Base-by-base conservation (phyloP, 2,797 vertebrate genomes). In the Xyrichtys novacula region DNA sequence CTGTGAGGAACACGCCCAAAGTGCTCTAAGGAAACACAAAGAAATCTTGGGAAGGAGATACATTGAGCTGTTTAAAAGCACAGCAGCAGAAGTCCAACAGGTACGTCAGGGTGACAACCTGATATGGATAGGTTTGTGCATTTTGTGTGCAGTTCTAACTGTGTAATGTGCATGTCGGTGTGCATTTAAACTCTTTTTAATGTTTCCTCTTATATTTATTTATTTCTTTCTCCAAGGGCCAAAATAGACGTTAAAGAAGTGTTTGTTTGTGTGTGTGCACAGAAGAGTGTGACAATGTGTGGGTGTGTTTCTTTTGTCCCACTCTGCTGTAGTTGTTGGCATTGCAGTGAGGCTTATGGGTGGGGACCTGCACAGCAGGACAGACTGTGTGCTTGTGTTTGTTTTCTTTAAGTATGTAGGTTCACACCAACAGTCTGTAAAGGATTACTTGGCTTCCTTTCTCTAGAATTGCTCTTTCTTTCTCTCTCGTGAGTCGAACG, bases 1-100 rank as follows among this genome's bases (percentile, higher is more conserved):
- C 81, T 97, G 96, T 59, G 97, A 99, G 85, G 97, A 99, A 74
- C 94, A 96, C 38, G 96, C 97, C 65, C 96, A 97, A 89, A 94
- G 95, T 26, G 97, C 97, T 15, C 94, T 99, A 84, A 96, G 95
- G 80, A 99, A 97, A 74, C 97, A 99, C 93, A 99, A 98, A 88
- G 96, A 97, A 82, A 97, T 97, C 81, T 93, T 99, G 73, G 97
- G 97, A 38, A 98, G 96, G 81, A 93, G 97, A 87, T 99, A 99
- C 80, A 99, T 99, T 2, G 97, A 99, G 91, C 92, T 99, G 84
- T 99, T 99, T 89, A 95, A 97, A 84, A 99, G 97, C 85, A 99
- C 97, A 0, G 97, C 97, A 3, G 97, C 97, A 2, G 97, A 98
- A 82, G 97, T 99, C 61, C 97, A 98, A 79, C 97, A 99, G 96